phyloP scores from a whole-genome alignment of 2,113 vertebrate genomes.

The Romanogobio albipinnatus region DNA sequence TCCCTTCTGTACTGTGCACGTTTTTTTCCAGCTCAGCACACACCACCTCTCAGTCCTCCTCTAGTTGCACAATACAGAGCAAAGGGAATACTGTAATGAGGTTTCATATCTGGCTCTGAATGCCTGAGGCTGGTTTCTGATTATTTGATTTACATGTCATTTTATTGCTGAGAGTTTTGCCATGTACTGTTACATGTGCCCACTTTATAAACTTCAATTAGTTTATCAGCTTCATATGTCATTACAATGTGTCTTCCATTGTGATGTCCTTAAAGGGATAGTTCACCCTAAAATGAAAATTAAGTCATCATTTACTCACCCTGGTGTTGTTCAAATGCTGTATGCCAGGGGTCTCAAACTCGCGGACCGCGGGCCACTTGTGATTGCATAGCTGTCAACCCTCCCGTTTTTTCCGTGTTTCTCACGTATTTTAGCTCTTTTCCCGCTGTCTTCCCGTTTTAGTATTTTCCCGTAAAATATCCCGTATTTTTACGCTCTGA shows the following conservation, averaged over 20 bases:
- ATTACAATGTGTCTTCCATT: neutral
- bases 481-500: no score
- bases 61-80: conserved; percentile 21
- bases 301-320: no score
- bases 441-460: no score
- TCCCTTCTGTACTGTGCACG: neutral
- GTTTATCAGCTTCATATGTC: conserved; percentile 3
- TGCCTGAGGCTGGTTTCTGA: neutral
- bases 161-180: neutral
- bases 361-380: no score
- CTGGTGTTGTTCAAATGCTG: no score
- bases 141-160: neutral
- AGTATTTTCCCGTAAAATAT: no score
- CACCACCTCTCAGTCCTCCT: neutral
- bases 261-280: neutral
- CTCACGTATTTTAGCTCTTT: no score
- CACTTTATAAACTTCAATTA: conserved; percentile 16
- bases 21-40: conserved; percentile 6
- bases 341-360: no score
- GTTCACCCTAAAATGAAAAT: no score
- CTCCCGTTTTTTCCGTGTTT: no score
- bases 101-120: conserved; percentile 26
- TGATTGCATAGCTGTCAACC: no score
- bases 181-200: neutral
- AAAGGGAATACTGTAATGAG: conserved; percentile 39